A percentile compares a stretch with the other conserved stretches of the same genome.
Conservation (phyloP, 2,797 vertebrate species). For the Bradypodion ventrale region DNA sequence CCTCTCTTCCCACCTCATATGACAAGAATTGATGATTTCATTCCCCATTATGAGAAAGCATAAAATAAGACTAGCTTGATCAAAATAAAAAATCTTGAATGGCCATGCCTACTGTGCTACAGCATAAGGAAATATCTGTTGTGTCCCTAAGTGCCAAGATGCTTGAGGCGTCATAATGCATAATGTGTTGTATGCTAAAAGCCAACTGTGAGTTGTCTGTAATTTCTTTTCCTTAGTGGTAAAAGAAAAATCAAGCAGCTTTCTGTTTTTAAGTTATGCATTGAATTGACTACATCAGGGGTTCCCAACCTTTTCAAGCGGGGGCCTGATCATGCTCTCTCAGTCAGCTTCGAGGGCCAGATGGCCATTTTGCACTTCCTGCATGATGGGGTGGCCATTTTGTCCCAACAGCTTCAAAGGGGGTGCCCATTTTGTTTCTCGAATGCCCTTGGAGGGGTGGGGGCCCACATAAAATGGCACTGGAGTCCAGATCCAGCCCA, state of each 20-base stretch:
- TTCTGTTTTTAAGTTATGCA: background rate
- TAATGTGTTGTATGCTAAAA: background rate
- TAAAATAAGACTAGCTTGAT: background rate
- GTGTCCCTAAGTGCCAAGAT: background rate
- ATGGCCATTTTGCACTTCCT: too few relatives aligned
- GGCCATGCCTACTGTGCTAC: background rate
- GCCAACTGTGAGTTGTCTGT: background rate
- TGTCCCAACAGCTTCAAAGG: too few relatives aligned
- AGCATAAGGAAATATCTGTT: background rate
- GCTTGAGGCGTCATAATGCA: background rate
- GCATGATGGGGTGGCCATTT: too few relatives aligned
- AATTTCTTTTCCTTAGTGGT: background rate
- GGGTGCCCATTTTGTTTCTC: too few relatives aligned
- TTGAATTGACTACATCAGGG: too few relatives aligned
- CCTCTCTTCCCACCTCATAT: background rate
- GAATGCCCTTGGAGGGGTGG: too few relatives aligned
- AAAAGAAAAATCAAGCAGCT: background rate
- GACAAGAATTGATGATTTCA: background rate
- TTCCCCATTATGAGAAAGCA: background rate
- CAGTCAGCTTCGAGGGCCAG: too few relatives aligned
- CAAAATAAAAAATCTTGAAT: background rate
- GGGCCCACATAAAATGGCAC: too few relatives aligned
- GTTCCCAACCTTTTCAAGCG: too few relatives aligned
- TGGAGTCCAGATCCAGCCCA: too few relatives aligned
- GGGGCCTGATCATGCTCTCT: too few relatives aligned